A percentile compares a stretch with the other conserved stretches of the same genome.
phyloP scores from a whole-genome alignment of 2,113 vertebrate species.

The Oxyruncus cristatus region DNA sequence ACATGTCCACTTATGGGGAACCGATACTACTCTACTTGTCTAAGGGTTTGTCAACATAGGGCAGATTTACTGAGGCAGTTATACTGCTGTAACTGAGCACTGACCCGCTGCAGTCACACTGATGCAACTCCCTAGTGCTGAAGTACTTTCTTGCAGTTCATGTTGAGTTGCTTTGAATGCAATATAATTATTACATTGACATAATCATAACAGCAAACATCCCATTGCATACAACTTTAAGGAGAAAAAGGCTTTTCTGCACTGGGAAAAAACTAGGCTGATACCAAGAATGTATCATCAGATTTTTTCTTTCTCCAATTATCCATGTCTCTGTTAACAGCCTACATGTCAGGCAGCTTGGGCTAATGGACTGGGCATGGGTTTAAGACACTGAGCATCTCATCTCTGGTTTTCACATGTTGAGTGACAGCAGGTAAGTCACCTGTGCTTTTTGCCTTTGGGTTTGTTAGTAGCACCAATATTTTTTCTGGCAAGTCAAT shows the following conservation, averaged over 20 bases:
- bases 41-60: not conserved
- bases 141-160: not conserved
- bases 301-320: not conserved
- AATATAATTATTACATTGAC: not conserved
- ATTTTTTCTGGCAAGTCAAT: not conserved
- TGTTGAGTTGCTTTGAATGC: not conserved
- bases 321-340: not conserved
- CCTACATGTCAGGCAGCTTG: not conserved
- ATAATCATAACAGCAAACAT: not conserved
- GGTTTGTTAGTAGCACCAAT: not conserved
- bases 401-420: not conserved
- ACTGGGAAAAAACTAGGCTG: not conserved
- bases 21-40: not conserved
- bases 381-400: not conserved
- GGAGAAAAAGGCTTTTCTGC: not conserved
- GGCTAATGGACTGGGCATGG: not conserved
- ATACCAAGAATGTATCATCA: not conserved
- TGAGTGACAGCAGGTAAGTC: not conserved
- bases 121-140: not conserved
- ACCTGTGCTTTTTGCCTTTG: not conserved
- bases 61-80: not conserved
- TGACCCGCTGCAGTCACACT: not conserved
- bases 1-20: fast-evolving
- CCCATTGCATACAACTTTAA: not conserved
- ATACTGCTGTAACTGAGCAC: not conserved